Conservation (phyloP, 64 coral and sea anemone species). For the Pocillopora damicornis region DNA sequence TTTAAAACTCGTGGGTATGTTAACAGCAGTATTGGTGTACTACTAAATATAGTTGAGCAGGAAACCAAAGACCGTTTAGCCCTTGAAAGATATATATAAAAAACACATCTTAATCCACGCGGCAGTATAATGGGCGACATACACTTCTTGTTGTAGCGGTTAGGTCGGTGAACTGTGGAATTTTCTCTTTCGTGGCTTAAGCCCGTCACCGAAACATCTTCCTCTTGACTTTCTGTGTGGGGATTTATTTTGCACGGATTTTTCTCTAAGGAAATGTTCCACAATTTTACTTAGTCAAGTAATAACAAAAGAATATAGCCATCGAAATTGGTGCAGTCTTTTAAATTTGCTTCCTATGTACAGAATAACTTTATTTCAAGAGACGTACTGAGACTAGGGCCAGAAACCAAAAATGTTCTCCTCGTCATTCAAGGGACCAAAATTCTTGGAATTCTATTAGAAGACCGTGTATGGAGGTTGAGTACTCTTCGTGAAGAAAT, state of each 20-base stretch:
- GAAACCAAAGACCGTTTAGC: neutral
- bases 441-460: too few relatives aligned
- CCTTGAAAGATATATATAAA: neutral
- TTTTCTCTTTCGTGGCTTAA: neutral
- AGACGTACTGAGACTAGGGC: too few relatives aligned
- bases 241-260: neutral
- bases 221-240: neutral
- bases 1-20: neutral
- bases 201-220: neutral
- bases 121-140: neutral
- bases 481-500: too few relatives aligned
- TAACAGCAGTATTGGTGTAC: neutral
- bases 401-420: too few relatives aligned
- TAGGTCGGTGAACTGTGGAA: neutral
- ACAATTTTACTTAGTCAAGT: too few relatives aligned
- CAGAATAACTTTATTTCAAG: too few relatives aligned
- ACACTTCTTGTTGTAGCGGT: neutral
- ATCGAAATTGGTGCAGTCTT: too few relatives aligned
- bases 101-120: neutral
- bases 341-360: too few relatives aligned
- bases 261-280: too few relatives aligned
- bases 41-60: neutral
- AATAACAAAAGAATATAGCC: too few relatives aligned
- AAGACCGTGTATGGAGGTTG: too few relatives aligned
- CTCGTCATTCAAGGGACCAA: too few relatives aligned